These are phyloP conservation scores for Eulithis prunata DNA, from an alignment of 2,888 invertebrate species.

Conservation along the genomic window DNA sequence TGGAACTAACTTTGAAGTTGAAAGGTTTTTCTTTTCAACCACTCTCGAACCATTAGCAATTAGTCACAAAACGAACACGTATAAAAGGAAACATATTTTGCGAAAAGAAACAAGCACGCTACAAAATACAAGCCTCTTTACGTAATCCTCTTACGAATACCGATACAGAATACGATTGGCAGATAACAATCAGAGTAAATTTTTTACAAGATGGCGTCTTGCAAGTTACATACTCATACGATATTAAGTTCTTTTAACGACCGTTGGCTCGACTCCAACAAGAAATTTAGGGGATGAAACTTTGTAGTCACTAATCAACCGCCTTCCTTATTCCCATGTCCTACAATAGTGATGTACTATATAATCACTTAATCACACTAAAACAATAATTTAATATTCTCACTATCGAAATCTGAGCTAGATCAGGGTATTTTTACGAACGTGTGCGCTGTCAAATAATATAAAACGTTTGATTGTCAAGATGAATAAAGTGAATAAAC, in stretches of 20 bases:
- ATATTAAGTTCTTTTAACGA: slow-evolving; percentile 58
- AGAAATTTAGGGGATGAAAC: slow-evolving; percentile 52
- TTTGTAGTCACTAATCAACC: slow-evolving; percentile 66
- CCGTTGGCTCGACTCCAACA: slow-evolving; percentile 58
- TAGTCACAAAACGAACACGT: not conserved
- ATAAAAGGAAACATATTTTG: not conserved
- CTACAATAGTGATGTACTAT: slow-evolving; percentile 16
- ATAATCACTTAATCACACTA: not conserved
- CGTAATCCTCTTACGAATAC: slow-evolving; percentile 23
- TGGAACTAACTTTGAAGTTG: not conserved
- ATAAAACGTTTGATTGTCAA: too few relatives aligned
- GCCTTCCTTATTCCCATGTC: slow-evolving; percentile 42
- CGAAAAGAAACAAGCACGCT: not conserved
- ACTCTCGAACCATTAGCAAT: not conserved
- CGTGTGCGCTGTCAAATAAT: too few relatives aligned
- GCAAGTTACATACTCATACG: slow-evolving; percentile 50
- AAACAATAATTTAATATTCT: too few relatives aligned
- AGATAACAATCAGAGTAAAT: slow-evolving; percentile 31
- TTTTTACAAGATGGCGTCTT: slow-evolving; percentile 49
- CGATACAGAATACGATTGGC: slow-evolving; percentile 22
- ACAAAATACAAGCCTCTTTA: slow-evolving; percentile 9
- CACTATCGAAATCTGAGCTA: too few relatives aligned
- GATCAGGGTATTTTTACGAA: too few relatives aligned
- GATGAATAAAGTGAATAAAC: too few relatives aligned
- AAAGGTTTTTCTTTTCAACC: not conserved